Conservation (phyloP, 2,888 invertebrate species). For the Drosophila affinis region DNA sequence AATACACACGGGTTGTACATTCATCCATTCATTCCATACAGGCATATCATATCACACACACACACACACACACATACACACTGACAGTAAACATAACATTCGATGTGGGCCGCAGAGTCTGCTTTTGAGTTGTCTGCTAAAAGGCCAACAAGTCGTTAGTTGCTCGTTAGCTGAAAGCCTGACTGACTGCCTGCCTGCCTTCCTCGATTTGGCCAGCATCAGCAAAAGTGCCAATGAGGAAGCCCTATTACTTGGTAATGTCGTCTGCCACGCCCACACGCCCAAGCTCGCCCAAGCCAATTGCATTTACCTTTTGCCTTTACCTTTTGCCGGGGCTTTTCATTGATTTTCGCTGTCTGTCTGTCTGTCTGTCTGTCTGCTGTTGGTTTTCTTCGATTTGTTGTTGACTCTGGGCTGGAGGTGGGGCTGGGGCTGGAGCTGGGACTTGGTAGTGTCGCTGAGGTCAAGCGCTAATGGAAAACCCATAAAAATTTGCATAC, state of each 20-base stretch:
- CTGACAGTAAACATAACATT: conserved; percentile 54
- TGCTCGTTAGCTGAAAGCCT: conserved; percentile 35
- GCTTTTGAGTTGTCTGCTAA: conserved; percentile 29
- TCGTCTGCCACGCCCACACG: conserved; percentile 27
- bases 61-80: neutral
- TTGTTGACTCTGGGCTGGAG: conserved; percentile 1
- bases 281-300: neutral
- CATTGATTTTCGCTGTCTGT: conserved; percentile 66
- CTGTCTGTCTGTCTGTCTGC: conserved; percentile 7
- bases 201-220: conserved; percentile 40
- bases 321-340: conserved; percentile 17
- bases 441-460: conserved; percentile 33
- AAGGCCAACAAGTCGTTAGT: conserved; percentile 47
- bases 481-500: conserved; percentile 59
- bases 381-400: conserved; percentile 35
- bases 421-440: no score
- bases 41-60: conserved; percentile 19
- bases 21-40: conserved; percentile 43
- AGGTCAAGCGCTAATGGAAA: conserved; percentile 69
- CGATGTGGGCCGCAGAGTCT: conserved; percentile 64
- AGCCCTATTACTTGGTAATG: conserved; percentile 71
- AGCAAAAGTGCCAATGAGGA: conserved; percentile 49
- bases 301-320: neutral
- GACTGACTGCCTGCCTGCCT: conserved; percentile 28
- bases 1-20: neutral